Percentiles rank a stretch among this genome's conserved stretches.
Conservation (phyloP, 1,140 invertebrate species). For the Pogonognathellus flavescens region DNA sequence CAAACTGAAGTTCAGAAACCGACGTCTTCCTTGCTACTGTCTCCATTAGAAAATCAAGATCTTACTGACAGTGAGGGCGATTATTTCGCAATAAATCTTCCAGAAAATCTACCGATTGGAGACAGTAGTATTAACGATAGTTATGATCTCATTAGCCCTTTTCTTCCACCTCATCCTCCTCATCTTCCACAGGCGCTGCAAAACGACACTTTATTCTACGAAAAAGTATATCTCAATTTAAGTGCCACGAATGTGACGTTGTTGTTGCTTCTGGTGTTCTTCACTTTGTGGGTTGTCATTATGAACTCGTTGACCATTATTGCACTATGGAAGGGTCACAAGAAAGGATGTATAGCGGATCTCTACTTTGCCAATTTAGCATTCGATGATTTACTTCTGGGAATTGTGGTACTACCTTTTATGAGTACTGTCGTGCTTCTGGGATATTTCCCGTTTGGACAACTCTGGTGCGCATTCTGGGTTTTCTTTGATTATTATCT, state of each 20-base stretch:
- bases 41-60: background rate
- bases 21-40: background rate
- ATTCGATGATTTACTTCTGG: constrained; percentile 58
- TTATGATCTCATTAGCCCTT: background rate
- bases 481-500: constrained; percentile 64
- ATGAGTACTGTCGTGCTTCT: constrained; percentile 61
- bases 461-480: constrained; percentile 58
- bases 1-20: background rate
- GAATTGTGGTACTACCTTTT: constrained; percentile 62
- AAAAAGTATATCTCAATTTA: constrained; percentile 55
- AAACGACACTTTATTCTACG: constrained; percentile 60
- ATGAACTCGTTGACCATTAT: constrained; percentile 57
- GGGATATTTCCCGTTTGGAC: constrained; percentile 63
- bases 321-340: constrained; percentile 51
- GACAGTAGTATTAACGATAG: background rate
- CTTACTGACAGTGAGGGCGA: background rate
- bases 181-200: constrained; percentile 38
- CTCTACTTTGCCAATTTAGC: constrained; percentile 60
- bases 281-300: constrained; percentile 59
- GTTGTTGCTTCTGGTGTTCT: constrained; percentile 9
- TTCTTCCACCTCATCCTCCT: constrained; percentile 54
- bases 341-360: constrained; percentile 51
- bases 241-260: constrained; percentile 47
- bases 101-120: background rate
- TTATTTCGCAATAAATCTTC: constrained; percentile 1